phyloP scores from a whole-genome alignment of 2,888 invertebrate genomes.

The Trilocha varians region DNA sequence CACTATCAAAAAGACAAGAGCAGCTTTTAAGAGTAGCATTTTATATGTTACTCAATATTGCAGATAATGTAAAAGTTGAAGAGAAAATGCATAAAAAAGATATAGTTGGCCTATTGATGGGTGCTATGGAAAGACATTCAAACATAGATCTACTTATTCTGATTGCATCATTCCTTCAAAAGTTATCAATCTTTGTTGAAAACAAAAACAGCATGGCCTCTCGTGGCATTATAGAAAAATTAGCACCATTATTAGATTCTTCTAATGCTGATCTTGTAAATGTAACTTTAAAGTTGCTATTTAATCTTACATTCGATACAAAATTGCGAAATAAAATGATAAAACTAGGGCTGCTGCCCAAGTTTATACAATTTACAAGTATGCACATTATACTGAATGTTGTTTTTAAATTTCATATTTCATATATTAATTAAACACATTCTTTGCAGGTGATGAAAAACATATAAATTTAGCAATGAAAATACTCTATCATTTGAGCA shows the following conservation, averaged over 20 bases:
- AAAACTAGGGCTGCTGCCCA: constrained; percentile 88
- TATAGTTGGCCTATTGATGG: constrained; percentile 88
- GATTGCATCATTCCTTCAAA: constrained; percentile 94
- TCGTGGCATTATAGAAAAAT: constrained; percentile 84
- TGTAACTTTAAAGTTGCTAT: constrained; percentile 89
- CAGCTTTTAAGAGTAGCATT: constrained; percentile 92
- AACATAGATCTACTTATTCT: constrained; percentile 92
- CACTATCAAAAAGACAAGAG: constrained; percentile 93
- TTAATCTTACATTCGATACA: constrained; percentile 96
- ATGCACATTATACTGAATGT: constrained; percentile 12
- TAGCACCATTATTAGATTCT: constrained; percentile 83
- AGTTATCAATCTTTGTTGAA: constrained; percentile 93
- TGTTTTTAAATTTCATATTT: neutral
- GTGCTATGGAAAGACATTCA: constrained; percentile 87
- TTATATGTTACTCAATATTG: constrained; percentile 94
- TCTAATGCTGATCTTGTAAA: constrained; percentile 82
- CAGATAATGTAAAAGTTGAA: constrained; percentile 95
- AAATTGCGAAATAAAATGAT: constrained; percentile 91
- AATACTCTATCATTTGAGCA: constrained; percentile 92
- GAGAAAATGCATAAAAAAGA: constrained; percentile 97
- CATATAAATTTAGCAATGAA: constrained; percentile 85
- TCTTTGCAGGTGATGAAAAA: constrained; percentile 79
- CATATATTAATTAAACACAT: neutral
- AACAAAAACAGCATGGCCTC: constrained; percentile 95
- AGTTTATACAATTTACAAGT: constrained; percentile 91